phyloP scores from a whole-genome alignment of 2,797 vertebrate genomes.

The Pantherophis vulpinus region DNA sequence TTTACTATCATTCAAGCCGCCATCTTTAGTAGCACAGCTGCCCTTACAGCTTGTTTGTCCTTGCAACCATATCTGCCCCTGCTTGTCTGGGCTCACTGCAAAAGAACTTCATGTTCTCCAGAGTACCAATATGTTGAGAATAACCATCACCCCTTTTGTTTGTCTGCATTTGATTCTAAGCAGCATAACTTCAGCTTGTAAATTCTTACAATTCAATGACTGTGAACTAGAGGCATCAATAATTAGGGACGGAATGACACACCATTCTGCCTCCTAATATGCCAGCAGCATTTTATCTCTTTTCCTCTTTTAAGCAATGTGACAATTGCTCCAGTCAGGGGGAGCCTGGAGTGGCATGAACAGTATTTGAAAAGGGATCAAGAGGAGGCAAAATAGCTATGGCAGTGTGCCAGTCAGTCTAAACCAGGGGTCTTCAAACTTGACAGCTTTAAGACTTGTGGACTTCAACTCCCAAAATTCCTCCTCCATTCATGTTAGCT shows the following conservation, averaged over 20 bases:
- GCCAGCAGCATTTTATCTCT: not conserved
- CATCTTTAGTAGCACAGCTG: not conserved
- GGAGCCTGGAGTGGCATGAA: not conserved
- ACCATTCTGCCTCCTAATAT: not conserved
- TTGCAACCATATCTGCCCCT: not conserved
- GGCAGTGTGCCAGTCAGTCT: not conserved
- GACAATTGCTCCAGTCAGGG: not conserved
- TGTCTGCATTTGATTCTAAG: not conserved
- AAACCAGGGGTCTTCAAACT: too few species aligned
- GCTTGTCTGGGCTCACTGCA: not conserved
- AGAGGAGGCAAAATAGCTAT: not conserved
- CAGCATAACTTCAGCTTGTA: not conserved
- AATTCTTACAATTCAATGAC: too few species aligned
- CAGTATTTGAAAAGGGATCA: not conserved
- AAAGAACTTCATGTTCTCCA: not conserved
- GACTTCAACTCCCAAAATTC: too few species aligned
- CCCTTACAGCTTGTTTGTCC: not conserved
- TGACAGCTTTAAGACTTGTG: too few species aligned
- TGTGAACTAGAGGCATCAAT: not conserved
- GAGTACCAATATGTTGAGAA: not conserved
- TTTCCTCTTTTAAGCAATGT: not conserved
- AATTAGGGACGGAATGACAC: not conserved
- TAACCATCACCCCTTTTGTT: not conserved
- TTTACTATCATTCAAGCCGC: slow-evolving; percentile 10
- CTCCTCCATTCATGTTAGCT: too few species aligned